Conservation (phyloP, 2,113 vertebrate genomes). For the Etia nguti region DNA sequence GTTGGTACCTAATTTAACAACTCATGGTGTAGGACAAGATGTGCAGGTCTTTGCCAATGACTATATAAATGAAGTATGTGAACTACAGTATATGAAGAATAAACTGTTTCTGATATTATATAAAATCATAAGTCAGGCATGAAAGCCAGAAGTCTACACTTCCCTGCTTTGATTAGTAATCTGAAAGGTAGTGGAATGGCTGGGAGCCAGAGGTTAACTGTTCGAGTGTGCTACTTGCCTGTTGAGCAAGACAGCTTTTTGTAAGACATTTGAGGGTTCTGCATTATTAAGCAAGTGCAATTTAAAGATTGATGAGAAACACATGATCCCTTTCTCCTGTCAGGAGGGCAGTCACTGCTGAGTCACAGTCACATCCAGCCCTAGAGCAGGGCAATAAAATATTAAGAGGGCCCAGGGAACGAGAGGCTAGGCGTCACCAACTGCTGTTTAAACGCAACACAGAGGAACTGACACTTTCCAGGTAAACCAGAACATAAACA, state of each 20-base stretch:
- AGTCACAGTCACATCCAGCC: constrained; percentile 6
- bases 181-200: not conserved
- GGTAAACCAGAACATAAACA: not conserved
- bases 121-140: not conserved
- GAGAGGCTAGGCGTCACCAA: not conserved
- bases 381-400: constrained; percentile 33
- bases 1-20: not conserved
- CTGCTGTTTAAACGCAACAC: constrained; percentile 30
- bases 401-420: constrained; percentile 8
- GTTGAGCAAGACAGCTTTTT: constrained; percentile 22
- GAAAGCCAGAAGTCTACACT: not conserved
- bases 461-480: not conserved
- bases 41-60: not conserved
- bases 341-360: not conserved
- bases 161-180: not conserved
- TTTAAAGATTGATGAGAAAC: constrained; percentile 62
- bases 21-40: not conserved
- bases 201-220: constrained; percentile 4
- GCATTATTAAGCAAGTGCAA: constrained; percentile 45
- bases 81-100: not conserved
- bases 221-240: not conserved
- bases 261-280: constrained; percentile 46
- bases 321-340: not conserved
- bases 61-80: not conserved
- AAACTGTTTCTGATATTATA: not conserved